Evolutionary conservation across 2,888 invertebrate species (phyloP).

Genomic region (Standfussiana lucernea): DNA sequence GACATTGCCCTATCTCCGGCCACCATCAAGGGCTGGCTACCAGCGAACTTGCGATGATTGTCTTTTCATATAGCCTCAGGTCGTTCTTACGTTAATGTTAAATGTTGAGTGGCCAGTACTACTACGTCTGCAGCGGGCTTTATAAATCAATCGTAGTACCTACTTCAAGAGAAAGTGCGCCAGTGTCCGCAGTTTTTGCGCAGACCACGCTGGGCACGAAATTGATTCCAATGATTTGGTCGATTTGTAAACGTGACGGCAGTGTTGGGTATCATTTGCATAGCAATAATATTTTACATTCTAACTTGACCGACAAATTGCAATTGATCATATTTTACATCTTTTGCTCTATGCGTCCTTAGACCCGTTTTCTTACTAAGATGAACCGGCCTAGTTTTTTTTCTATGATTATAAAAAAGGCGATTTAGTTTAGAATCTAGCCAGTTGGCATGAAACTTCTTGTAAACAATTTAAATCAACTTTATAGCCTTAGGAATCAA

Average conservation of each 20-base stretch:
- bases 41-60: not conserved
- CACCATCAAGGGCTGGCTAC: not conserved
- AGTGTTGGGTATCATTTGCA: conserved; percentile 18
- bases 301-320: conserved; percentile 37
- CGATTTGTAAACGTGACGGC: conserved; percentile 27
- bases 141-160: not conserved
- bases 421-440: not conserved
- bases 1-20: not conserved
- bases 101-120: not conserved
- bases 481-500: not conserved
- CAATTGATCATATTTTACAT: not conserved
- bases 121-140: not conserved
- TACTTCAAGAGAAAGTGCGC: conserved; percentile 42
- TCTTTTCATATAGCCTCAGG: not conserved
- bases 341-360: not conserved
- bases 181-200: conserved; percentile 39
- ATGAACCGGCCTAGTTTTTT: not conserved
- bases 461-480: not conserved
- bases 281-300: conserved; percentile 34
- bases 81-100: not conserved
- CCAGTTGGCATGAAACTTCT: not conserved
- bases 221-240: conserved; percentile 48
- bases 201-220: conserved; percentile 25
- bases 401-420: not conserved
- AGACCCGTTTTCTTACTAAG: not conserved